Evolutionary conservation across 1,140 invertebrate genomes (phyloP).

Genomic region (Drosophila lacertosa): DNA sequence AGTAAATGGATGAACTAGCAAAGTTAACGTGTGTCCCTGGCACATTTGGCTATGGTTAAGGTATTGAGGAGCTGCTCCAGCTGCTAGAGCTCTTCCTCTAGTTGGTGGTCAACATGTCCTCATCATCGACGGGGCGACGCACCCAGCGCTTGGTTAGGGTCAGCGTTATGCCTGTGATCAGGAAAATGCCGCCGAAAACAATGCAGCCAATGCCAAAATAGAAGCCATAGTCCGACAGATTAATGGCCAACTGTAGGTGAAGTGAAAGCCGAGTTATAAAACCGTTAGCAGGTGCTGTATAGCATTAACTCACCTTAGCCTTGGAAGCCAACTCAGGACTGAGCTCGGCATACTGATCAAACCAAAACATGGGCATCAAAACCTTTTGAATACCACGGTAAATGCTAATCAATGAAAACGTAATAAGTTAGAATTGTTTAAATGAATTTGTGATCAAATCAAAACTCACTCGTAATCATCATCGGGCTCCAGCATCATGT

Average conservation of each 20-base stretch:
- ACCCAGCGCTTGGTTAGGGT: constrained; percentile 83
- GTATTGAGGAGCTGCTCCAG: neutral
- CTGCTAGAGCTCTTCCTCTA: neutral
- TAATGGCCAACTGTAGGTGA: constrained; percentile 78
- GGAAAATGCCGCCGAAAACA: constrained; percentile 85
- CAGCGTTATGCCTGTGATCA: constrained; percentile 84
- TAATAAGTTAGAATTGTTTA: neutral
- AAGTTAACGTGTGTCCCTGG: constrained; percentile 43
- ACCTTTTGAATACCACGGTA: constrained; percentile 85
- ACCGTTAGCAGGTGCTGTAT: too few relatives aligned
- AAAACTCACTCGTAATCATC: constrained; percentile 85
- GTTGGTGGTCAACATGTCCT: constrained; percentile 71
- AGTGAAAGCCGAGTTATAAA: neutral
- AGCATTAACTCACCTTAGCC: constrained; percentile 84
- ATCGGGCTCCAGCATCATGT: constrained; percentile 87
- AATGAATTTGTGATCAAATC: too few relatives aligned
- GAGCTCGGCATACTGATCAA: constrained; percentile 87
- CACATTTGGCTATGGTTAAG: constrained; percentile 57
- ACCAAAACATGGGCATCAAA: constrained; percentile 90
- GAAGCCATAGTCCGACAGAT: constrained; percentile 84
- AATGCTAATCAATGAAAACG: constrained; percentile 70
- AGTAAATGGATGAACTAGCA: constrained; percentile 58
- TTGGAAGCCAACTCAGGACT: constrained; percentile 86
- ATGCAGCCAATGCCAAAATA: constrained; percentile 85
- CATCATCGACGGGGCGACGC: constrained; percentile 70